Conservation (phyloP, 2,888 invertebrate genomes). For the Neria commutata region DNA sequence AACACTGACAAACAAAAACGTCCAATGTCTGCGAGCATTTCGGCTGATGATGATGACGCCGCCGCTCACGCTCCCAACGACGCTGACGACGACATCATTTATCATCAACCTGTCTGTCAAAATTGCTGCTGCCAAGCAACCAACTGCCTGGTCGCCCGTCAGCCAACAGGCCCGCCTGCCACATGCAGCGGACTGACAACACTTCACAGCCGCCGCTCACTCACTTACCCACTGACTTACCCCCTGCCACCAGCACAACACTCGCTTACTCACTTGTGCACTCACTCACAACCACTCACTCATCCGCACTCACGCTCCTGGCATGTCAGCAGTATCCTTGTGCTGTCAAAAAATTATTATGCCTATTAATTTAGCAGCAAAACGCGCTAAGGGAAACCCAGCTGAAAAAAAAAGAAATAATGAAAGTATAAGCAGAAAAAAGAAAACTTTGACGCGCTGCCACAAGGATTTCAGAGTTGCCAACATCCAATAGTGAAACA, state of each 20-base stretch:
- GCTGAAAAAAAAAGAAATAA: too few species aligned
- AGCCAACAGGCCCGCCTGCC: background rate
- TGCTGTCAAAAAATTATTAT: constrained; percentile 60
- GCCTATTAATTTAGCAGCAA: constrained; percentile 55
- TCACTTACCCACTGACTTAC: too few species aligned
- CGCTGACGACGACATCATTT: constrained; percentile 59
- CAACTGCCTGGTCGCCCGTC: background rate
- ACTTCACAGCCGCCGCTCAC: constrained; percentile 31
- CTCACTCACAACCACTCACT: background rate
- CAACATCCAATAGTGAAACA: too few species aligned
- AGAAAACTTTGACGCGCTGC: too few species aligned
- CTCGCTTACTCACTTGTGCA: background rate
- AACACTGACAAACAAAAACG: constrained; percentile 5
- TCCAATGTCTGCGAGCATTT: too few species aligned
- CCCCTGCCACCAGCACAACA: too few species aligned
- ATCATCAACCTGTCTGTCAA: constrained; percentile 59
- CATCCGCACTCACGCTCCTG: background rate
- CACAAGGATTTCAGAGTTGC: too few species aligned
- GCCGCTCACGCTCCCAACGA: constrained; percentile 17
- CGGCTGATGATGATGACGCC: too few species aligned
- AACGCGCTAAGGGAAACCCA: too few species aligned
- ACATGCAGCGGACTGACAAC: constrained; percentile 36
- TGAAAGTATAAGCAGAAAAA: too few species aligned
- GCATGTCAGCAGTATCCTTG: constrained; percentile 47
- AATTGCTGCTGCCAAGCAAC: too few species aligned